Base-by-base conservation (phyloP, 2,888 invertebrate species). In the Bombyx huttoni region DNA sequence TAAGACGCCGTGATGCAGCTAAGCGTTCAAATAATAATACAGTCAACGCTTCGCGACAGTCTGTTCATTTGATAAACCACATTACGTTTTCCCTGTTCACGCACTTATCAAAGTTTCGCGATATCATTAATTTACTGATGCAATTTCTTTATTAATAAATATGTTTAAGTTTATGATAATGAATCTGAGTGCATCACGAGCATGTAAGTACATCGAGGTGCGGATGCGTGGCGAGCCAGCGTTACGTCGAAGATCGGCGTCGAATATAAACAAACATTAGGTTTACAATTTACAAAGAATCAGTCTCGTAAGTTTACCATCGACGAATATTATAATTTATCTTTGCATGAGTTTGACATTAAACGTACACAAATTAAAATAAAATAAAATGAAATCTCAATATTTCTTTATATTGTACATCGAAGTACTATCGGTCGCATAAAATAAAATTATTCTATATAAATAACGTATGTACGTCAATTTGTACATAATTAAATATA, bases 321-420 rank as follows among this genome's bases (percentile, higher is more conserved):
- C 49, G 52, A 50, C 50, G 48, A 33, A 48, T 13, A 33, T 50
- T 48, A 50, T 52, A 47, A 50, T 49, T 34, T 45, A 13, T 45
- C 48, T 50, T 5, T 24, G 24, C 5, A 24, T 50, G 47, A 50
- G 14, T 50, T 34, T 50, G 47, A 8, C 47, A 45, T 50, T 52
- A 52, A 24, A 45, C 49, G 47, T 49, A 52, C 40, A 34, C 46
- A 49, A 52, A 52, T 47, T 51, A 24, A 10, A 40, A 67, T 70
- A 71, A 68, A 63, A 56, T 64, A 71, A 73, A 64, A 54, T 62
- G 66, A 68, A 55, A 67, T 69, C 40, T 40, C 13, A 40, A 7
- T 7, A 3, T 40, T 40, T 40, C 3, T 7, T 12, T 40, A 40
- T 40, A 12, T 40, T 8, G 40, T 50, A 33, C 40, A 12, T 40